A percentile compares a stretch with the other conserved stretches of the same genome.
Evolutionary conservation across 2,113 vertebrate species (phyloP).

Genomic region (Corydoras sp.): DNA sequence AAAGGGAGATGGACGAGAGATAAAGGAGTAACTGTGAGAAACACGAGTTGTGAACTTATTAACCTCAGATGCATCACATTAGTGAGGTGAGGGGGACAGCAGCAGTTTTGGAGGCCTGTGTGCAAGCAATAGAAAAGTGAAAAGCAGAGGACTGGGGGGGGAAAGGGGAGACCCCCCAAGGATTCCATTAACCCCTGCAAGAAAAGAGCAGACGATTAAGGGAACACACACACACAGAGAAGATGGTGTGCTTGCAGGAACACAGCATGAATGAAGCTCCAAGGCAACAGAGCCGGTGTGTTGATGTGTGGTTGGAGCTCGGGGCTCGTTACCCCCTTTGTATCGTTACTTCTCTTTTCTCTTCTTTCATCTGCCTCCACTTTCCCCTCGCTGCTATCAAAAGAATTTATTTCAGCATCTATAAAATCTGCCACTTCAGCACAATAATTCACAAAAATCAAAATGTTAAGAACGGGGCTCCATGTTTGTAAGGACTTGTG

Average conservation of each 20-base stretch:
- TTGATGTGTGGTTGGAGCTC: conserved; percentile 19
- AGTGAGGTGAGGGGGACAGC: neutral
- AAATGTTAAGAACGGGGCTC: too few species aligned
- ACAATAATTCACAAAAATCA: too few species aligned
- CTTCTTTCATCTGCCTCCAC: conserved; percentile 40
- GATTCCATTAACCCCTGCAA: conserved; percentile 63
- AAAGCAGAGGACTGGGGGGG: conserved; percentile 7
- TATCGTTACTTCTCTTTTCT: conserved; percentile 49
- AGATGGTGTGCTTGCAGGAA: conserved; percentile 35
- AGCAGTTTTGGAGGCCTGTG: conserved; percentile 33
- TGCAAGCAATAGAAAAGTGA: conserved; percentile 29
- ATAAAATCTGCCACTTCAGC: conserved; percentile 2
- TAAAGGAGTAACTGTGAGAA: neutral
- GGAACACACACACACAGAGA: conserved; percentile 17
- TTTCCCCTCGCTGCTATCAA: conserved; percentile 32
- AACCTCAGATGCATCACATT: neutral
- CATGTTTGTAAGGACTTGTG: neutral
- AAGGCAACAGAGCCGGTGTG: conserved; percentile 39
- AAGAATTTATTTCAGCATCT: conserved; percentile 14
- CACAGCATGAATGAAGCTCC: conserved; percentile 39
- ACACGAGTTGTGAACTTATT: neutral
- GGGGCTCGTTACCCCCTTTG: conserved; percentile 33
- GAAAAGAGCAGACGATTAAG: conserved; percentile 70
- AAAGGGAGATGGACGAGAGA: too few species aligned
- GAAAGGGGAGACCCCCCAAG: conserved; percentile 50